Evolutionary conservation across 2,888 invertebrate genomes (phyloP), one percentile per base, ranked within the genome.

Genomic region (Diachrysia chrysitis): DNA sequence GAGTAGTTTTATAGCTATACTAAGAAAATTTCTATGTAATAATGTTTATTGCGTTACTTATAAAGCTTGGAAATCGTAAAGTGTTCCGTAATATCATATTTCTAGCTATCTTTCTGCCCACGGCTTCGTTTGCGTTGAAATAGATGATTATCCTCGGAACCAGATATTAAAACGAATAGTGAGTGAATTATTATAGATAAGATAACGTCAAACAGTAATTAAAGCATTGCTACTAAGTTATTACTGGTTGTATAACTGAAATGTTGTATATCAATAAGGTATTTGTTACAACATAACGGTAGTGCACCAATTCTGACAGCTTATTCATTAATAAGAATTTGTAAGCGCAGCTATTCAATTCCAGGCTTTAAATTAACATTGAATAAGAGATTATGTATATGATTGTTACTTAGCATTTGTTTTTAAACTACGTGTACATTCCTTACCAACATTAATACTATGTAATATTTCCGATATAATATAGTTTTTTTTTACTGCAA

Each of bases 141-240:
- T 55, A 59, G 54, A 58, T 66, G 67, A 68, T 69, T 76, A 69
- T 55, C 58, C 42, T 32, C 37, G n/a, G 63, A 70, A 57, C 58
- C 53, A 63, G 56, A 58, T 71, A 69, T 78, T 71, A 66, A 62
- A 73, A 78, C 66, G n/a, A 63, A 32, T 63, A 72, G 25, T 16
- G 35, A 62, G 51, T 66, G 66, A 37, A 48, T 62, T 35, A 62
- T 14, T 62, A 46, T 29, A 55, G 73, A 78, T 75, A 78, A 73
- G 69, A 76, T 73, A 70, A 53, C 48, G 63, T 48, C 71, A 66
- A 73, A 62, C 42, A 23, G 37, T 73, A 81, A 80, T 80, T 81
- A 81, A 79, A 68, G 63, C 73, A 32, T 64, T 53, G 23, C 61
- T 64, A 58, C 16, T 66, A 66, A 29, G 65, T 66, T 54, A 66